These are phyloP conservation scores for Hapalemur alaotrensis DNA, from an alignment of 2,797 vertebrate species.

Conservation along the genomic window DNA sequence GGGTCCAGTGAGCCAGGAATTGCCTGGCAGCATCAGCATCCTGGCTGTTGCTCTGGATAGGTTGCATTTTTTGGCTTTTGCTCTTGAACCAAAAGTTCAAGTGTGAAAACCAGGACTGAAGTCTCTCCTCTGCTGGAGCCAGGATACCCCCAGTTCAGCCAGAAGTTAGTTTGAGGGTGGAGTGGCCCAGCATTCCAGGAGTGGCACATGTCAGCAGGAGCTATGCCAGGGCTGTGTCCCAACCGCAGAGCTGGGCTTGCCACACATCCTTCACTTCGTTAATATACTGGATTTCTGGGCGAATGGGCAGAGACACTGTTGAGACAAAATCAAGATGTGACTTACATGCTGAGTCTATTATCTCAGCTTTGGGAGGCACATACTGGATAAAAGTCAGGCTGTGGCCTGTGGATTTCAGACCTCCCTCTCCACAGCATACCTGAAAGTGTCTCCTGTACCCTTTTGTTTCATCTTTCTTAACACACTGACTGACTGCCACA, in stretches of 20 bases:
- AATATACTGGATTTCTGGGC: conserved; percentile 47
- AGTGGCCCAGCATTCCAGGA: conserved; percentile 70
- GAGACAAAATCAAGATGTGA: background rate
- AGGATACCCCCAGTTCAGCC: conserved; percentile 73
- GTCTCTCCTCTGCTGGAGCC: conserved; percentile 40
- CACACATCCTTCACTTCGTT: conserved; percentile 32
- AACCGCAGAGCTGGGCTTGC: conserved; percentile 44
- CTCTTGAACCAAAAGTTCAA: conserved; percentile 65
- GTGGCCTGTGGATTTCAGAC: background rate
- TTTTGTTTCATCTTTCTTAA: background rate
- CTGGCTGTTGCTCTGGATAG: conserved; percentile 55
- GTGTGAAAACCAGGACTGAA: conserved; percentile 65
- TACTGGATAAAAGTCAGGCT: background rate
- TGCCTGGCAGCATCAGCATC: conserved; percentile 40
- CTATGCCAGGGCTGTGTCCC: conserved; percentile 59
- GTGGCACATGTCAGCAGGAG: conserved; percentile 67
- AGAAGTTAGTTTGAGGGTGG: conserved; percentile 75
- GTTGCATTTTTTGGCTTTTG: conserved; percentile 74
- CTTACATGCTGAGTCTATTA: background rate
- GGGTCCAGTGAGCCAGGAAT: conserved; percentile 62
- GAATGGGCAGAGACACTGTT: background rate
- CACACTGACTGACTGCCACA: no score
- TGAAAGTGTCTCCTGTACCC: background rate
- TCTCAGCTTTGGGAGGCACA: background rate
- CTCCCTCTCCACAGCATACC: background rate